Conservation (phyloP, 2,113 vertebrate species). For the Apodemus speciosus region DNA sequence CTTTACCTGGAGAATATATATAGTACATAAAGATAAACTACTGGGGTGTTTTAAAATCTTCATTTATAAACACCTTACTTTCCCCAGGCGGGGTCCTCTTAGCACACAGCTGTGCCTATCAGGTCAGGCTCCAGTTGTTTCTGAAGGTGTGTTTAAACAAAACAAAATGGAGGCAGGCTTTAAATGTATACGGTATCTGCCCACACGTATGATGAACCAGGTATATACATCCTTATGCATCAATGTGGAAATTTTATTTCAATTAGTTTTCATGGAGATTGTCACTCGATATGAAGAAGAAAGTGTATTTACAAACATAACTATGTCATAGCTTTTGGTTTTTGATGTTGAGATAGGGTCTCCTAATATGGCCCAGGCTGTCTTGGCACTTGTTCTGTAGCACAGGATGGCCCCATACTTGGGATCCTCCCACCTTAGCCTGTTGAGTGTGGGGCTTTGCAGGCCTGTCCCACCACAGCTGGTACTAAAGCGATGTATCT, state of each 20-base stretch:
- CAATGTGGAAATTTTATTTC: background rate
- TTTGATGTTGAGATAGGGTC: background rate
- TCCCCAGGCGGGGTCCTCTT: background rate
- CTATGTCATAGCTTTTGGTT: background rate
- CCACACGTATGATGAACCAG: background rate
- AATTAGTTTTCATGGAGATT: background rate
- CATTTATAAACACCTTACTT: background rate
- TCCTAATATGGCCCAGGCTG: background rate
- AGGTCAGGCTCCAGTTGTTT: background rate
- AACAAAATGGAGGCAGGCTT: background rate
- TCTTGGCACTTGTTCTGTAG: background rate
- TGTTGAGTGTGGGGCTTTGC: background rate
- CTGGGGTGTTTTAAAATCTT: background rate
- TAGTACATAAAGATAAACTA: background rate
- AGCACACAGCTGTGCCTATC: background rate
- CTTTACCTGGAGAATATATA: background rate
- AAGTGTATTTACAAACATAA: slow-evolving; percentile 11
- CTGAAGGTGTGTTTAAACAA: slow-evolving; percentile 18
- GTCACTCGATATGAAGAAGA: slow-evolving; percentile 2
- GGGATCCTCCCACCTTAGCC: background rate
- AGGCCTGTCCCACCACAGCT: background rate
- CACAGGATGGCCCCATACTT: background rate
- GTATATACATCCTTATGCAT: background rate
- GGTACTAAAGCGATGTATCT: background rate
- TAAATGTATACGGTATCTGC: background rate